Evolutionary conservation across 1,140 invertebrate species (phyloP).

Genomic region (Thalassaphorura encarpata): DNA sequence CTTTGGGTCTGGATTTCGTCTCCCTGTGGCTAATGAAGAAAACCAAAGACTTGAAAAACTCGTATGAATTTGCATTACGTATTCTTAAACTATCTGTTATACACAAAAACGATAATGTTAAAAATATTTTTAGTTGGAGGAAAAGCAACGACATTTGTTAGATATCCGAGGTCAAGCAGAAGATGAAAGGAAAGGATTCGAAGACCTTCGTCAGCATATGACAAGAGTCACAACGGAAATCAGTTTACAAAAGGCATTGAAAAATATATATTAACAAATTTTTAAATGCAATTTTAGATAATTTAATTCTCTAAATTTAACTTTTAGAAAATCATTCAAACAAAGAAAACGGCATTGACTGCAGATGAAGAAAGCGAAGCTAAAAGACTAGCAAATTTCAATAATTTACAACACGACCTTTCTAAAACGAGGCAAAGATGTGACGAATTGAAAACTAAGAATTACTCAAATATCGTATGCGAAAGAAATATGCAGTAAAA

Average conservation of each 20-base stretch:
- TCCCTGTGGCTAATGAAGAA: constrained; percentile 58
- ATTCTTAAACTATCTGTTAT: neutral
- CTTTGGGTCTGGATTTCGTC: constrained; percentile 56
- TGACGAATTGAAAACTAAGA: too few species aligned
- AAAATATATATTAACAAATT: too few species aligned
- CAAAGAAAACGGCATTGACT: neutral
- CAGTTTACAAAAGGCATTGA: too few species aligned
- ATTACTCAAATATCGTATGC: too few species aligned
- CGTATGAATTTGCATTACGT: constrained; percentile 35
- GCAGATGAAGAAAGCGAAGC: neutral
- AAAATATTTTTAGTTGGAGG: constrained; percentile 11
- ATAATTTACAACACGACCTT: too few species aligned
- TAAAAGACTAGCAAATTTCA: too few species aligned
- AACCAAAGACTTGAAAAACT: constrained; percentile 54
- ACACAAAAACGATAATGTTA: neutral
- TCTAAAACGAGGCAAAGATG: too few species aligned
- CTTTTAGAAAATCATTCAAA: neutral
- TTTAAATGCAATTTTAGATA: too few species aligned
- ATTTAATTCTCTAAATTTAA: neutral
- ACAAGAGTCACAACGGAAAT: constrained; percentile 1
- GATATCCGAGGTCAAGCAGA: constrained; percentile 9
- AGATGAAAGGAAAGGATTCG: constrained; percentile 1
- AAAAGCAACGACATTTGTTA: constrained; percentile 10
- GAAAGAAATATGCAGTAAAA: too few species aligned
- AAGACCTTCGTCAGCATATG: constrained; percentile 6